These are phyloP conservation scores for Tryphoninae sp. DNA, from an alignment of 2,888 invertebrate genomes.

Conservation along the genomic window DNA sequence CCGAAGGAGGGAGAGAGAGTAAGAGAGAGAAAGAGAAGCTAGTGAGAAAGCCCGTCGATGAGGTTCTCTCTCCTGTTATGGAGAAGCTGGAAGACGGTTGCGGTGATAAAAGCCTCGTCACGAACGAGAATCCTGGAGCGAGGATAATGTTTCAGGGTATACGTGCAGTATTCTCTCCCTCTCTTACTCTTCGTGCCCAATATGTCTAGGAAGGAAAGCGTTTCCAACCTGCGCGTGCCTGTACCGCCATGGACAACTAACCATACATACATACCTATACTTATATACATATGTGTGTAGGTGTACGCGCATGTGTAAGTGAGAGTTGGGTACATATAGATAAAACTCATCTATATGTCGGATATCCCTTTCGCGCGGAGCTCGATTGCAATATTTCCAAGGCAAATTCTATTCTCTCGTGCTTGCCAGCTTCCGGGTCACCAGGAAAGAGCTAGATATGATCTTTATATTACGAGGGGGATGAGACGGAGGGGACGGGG, in stretches of 20 bases:
- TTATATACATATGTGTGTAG: background rate
- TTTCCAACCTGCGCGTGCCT: constrained; percentile 18
- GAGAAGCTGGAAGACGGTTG: constrained; percentile 21
- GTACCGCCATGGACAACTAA: constrained; percentile 8
- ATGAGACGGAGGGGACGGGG: background rate
- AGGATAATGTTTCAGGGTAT: constrained; percentile 44
- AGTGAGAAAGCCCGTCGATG: constrained; percentile 4
- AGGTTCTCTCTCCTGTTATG: constrained; percentile 13
- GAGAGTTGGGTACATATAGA: background rate
- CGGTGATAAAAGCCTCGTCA: constrained; percentile 46
- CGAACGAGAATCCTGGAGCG: constrained; percentile 40
- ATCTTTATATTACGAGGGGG: constrained; percentile 17
- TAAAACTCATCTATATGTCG: background rate
- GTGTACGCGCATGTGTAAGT: no score
- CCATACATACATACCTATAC: background rate
- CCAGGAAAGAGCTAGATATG: constrained; percentile 20
- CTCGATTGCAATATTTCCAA: constrained; percentile 26
- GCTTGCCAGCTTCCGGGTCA: background rate
- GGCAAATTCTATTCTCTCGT: background rate
- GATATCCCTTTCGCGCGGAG: constrained; percentile 12
- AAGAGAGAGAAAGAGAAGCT: background rate
- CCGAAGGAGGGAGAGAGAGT: constrained; percentile 2
- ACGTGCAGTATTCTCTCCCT: constrained; percentile 12
- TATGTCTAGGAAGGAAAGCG: constrained; percentile 21
- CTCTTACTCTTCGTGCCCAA: background rate